Evolutionary conservation across 2,797 vertebrate genomes (phyloP).

Genomic region (Tachyglossus aculeatus): DNA sequence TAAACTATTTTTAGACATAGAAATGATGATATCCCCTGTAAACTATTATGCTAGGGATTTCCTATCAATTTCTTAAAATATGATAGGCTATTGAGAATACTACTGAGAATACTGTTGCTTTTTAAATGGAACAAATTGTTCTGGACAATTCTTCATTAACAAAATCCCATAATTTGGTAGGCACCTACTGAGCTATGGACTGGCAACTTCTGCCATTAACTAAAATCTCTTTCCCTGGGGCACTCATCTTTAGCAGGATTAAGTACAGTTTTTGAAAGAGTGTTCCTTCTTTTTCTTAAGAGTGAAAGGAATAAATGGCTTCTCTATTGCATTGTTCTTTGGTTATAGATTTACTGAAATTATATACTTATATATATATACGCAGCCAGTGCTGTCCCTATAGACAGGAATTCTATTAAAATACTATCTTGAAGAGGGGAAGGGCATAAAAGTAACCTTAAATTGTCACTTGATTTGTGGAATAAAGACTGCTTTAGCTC

Average conservation of each 20-base stretch:
- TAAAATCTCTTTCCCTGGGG: slow-evolving; percentile 28
- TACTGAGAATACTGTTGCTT: slow-evolving; percentile 14
- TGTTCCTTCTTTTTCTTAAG: slow-evolving; percentile 1
- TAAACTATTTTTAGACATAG: slow-evolving; percentile 12
- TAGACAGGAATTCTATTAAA: slow-evolving; percentile 10
- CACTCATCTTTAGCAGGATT: not conserved
- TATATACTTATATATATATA: not conserved
- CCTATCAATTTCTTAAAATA: slow-evolving; percentile 13
- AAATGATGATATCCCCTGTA: not conserved
- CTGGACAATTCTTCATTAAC: slow-evolving; percentile 35
- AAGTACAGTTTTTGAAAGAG: not conserved
- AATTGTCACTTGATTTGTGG: not conserved
- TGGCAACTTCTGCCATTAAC: slow-evolving; percentile 21
- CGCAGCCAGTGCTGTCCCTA: not conserved
- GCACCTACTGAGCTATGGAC: not conserved
- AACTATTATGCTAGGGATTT: not conserved
- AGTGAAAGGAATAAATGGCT: slow-evolving; percentile 24
- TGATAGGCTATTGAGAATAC: not conserved
- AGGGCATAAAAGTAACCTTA: not conserved
- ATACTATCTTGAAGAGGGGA: not conserved
- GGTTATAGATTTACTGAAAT: slow-evolving; percentile 11
- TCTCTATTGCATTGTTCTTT: slow-evolving; percentile 13
- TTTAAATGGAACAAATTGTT: slow-evolving; percentile 19
- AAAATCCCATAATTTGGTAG: not conserved
- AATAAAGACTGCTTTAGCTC: slow-evolving; percentile 2